These are phyloP conservation scores for Tortrix viridana DNA, from an alignment of 2,888 invertebrate genomes.

Conservation along the genomic window DNA sequence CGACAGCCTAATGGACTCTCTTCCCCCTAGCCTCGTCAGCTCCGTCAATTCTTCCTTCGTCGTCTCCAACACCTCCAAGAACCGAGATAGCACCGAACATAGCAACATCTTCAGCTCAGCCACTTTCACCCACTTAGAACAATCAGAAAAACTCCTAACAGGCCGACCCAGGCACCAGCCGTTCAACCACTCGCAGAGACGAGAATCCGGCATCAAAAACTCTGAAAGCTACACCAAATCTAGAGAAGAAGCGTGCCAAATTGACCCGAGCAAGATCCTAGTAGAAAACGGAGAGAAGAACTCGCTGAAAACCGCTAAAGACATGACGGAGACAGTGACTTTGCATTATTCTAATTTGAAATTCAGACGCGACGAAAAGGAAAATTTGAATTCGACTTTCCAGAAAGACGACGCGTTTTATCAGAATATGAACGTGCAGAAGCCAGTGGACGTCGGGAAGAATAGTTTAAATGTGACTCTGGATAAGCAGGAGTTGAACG, in stretches of 20 bases:
- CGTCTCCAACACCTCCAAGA: slow-evolving; percentile 63
- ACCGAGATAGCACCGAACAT: slow-evolving; percentile 62
- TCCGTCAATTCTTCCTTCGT: slow-evolving; percentile 77
- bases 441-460: slow-evolving; percentile 58
- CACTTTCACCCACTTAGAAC: slow-evolving; percentile 75
- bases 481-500: slow-evolving; percentile 77
- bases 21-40: slow-evolving; percentile 75
- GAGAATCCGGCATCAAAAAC: slow-evolving; percentile 62
- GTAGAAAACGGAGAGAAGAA: slow-evolving; percentile 73
- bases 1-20: slow-evolving; percentile 75
- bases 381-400: slow-evolving; percentile 66
- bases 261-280: slow-evolving; percentile 67
- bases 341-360: slow-evolving; percentile 74
- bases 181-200: slow-evolving; percentile 67
- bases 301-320: slow-evolving; percentile 54
- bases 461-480: slow-evolving; percentile 72
- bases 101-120: slow-evolving; percentile 75
- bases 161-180: slow-evolving; percentile 65
- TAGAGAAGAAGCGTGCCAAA: slow-evolving; percentile 72
- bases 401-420: slow-evolving; percentile 74
- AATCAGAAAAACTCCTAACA: slow-evolving; percentile 70
- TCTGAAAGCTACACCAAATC: slow-evolving; percentile 76
- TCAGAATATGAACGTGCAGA: slow-evolving; percentile 68
- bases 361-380: slow-evolving; percentile 69
- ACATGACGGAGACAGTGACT: slow-evolving; percentile 72